phyloP scores from a whole-genome alignment of 2,797 vertebrate species.

The Onychomys arenicola region DNA sequence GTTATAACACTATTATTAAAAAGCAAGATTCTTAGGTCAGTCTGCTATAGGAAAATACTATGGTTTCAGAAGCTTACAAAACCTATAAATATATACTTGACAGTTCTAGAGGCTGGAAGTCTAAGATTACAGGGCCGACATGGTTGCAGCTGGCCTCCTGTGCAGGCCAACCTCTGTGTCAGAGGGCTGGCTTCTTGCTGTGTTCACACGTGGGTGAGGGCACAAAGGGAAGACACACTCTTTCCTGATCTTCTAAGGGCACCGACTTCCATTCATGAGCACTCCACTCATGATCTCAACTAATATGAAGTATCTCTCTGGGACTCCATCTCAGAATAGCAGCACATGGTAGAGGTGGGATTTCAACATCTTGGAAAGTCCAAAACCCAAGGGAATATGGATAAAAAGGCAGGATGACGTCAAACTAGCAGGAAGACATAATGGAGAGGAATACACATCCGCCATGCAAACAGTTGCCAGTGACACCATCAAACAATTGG shows the following conservation, averaged over 20 bases:
- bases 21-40: neutral
- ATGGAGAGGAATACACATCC: neutral
- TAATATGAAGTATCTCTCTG: neutral
- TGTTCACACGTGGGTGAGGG: no score
- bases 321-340: neutral
- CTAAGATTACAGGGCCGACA: neutral
- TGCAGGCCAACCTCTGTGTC: neutral
- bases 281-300: neutral
- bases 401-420: neutral
- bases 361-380: neutral
- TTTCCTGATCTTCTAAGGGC: neutral
- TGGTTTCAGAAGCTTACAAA: neutral
- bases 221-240: neutral
- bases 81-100: neutral
- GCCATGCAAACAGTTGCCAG: neutral
- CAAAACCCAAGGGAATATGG: neutral
- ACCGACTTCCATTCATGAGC: neutral
- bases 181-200: neutral
- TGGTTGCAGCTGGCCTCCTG: neutral
- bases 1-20: conserved; percentile 12
- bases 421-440: neutral
- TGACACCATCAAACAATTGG: neutral
- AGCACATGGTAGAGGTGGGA: no score
- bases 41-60: neutral
- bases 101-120: neutral